Conservation (phyloP, 2,888 invertebrate genomes). For the Chloroclystis v-ata region DNA sequence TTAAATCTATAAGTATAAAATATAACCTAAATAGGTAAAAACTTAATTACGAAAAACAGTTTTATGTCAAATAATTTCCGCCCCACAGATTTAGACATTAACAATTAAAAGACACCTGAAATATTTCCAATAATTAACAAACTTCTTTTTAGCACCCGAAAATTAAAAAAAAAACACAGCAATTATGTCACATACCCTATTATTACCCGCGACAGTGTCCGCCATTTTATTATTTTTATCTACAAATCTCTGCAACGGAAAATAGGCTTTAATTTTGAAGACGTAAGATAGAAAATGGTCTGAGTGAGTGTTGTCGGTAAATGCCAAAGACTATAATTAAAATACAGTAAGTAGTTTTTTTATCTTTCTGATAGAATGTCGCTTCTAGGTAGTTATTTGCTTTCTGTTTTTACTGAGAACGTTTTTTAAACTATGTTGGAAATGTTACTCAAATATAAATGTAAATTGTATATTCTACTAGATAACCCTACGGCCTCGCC, state of each 20-base stretch:
- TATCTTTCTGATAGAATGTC: slow-evolving; percentile 47
- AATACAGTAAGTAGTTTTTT: slow-evolving; percentile 44
- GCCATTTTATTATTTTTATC: slow-evolving; percentile 44
- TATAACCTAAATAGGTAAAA: too few relatives aligned
- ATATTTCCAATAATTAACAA: slow-evolving; percentile 26
- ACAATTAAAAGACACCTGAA: slow-evolving; percentile 2
- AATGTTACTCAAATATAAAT: too few relatives aligned
- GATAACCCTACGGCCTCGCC: too few relatives aligned
- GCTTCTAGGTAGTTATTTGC: slow-evolving; percentile 41
- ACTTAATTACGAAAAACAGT: too few relatives aligned
- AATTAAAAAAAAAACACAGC: slow-evolving; percentile 40
- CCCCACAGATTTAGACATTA: slow-evolving; percentile 3
- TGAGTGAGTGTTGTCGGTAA: slow-evolving; percentile 25
- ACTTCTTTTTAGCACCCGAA: slow-evolving; percentile 32
- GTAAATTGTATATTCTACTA: too few relatives aligned
- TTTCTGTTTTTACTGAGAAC: slow-evolving; percentile 27
- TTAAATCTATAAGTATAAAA: too few relatives aligned
- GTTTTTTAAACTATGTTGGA: slow-evolving; percentile 1
- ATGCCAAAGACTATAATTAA: slow-evolving; percentile 45
- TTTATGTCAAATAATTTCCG: too few relatives aligned
- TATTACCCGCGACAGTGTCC: slow-evolving; percentile 46
- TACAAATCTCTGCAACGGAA: slow-evolving; percentile 34
- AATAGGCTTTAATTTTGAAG: slow-evolving; percentile 35
- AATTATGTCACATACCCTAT: slow-evolving; percentile 59
- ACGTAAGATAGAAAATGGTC: slow-evolving; percentile 34